A percentile compares a stretch with the other conserved stretches of the same genome.
phyloP scores from a whole-genome alignment of 2,113 vertebrate species.

The Centropus unirufus region DNA sequence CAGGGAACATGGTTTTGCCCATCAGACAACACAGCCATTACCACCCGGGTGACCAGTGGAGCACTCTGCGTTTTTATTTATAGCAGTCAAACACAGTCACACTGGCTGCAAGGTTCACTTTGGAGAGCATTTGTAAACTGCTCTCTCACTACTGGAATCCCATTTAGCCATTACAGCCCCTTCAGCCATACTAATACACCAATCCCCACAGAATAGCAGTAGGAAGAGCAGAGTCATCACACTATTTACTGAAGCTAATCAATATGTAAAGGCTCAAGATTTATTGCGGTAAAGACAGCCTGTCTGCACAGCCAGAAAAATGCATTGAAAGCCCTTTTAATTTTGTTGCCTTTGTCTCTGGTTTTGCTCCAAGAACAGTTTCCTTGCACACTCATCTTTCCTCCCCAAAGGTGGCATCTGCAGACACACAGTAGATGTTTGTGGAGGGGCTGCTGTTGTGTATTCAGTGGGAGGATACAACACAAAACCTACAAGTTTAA shows the following conservation, averaged over 20 bases:
- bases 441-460: too few species aligned
- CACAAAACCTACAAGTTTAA: background rate
- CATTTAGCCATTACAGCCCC: slow-evolving; percentile 40
- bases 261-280: slow-evolving; percentile 53
- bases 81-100: background rate
- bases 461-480: background rate
- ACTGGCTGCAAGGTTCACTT: background rate
- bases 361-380: background rate
- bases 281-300: slow-evolving; percentile 15
- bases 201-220: background rate
- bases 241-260: slow-evolving; percentile 45
- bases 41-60: background rate
- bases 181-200: background rate
- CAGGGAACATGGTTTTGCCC: background rate
- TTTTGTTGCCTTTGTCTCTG: slow-evolving; percentile 9
- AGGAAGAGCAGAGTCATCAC: slow-evolving; percentile 24
- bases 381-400: background rate
- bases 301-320: slow-evolving; percentile 48
- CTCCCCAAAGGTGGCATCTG: background rate
- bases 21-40: background rate
- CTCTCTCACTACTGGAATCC: slow-evolving; percentile 29
- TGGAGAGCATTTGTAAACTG: slow-evolving; percentile 28
- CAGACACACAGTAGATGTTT: fast-evolving
- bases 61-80: slow-evolving; percentile 15
- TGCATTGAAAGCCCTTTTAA: slow-evolving; percentile 14